A percentile compares a stretch with the other conserved stretches of the same genome.
phyloP scores from a whole-genome alignment of 2,888 invertebrate genomes.

The Thereva unica region DNA sequence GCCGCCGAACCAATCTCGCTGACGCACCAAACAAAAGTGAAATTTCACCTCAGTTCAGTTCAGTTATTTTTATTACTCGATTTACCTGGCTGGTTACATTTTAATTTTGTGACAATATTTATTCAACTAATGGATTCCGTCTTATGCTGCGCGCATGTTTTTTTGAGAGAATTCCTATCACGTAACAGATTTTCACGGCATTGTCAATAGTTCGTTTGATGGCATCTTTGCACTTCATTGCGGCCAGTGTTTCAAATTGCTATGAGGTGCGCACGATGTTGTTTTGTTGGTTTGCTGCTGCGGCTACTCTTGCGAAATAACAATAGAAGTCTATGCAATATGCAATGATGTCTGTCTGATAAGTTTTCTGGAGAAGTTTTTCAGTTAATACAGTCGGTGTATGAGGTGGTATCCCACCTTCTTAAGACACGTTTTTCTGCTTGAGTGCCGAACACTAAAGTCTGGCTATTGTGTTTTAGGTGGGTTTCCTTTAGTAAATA shows the following conservation, averaged over 20 bases:
- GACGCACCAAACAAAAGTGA: not conserved
- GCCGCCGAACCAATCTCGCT: no score
- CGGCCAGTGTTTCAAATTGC: not conserved
- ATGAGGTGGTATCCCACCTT: no score
- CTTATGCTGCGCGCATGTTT: not conserved
- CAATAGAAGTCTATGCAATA: no score
- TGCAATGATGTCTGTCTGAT: no score
- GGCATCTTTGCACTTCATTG: constrained; percentile 5
- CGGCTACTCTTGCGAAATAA: no score
- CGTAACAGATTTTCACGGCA: constrained; percentile 26
- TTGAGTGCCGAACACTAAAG: constrained; percentile 1
- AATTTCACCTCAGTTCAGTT: not conserved
- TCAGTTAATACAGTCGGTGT: no score
- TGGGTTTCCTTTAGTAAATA: not conserved
- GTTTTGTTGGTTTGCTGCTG: not conserved
- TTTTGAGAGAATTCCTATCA: constrained; percentile 15
- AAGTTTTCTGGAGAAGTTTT: no score
- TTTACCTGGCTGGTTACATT: no score
- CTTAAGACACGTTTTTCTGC: not conserved
- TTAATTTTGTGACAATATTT: not conserved
- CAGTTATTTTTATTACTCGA: not conserved
- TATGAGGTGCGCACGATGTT: constrained; percentile 1
- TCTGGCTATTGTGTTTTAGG: constrained; percentile 1
- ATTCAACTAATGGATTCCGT: constrained; percentile 15
- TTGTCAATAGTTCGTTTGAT: constrained; percentile 9